Evolutionary conservation across 2,888 invertebrate genomes (phyloP), one percentile per base, ranked within the genome.

Genomic region (Lathronympha strigana): DNA sequence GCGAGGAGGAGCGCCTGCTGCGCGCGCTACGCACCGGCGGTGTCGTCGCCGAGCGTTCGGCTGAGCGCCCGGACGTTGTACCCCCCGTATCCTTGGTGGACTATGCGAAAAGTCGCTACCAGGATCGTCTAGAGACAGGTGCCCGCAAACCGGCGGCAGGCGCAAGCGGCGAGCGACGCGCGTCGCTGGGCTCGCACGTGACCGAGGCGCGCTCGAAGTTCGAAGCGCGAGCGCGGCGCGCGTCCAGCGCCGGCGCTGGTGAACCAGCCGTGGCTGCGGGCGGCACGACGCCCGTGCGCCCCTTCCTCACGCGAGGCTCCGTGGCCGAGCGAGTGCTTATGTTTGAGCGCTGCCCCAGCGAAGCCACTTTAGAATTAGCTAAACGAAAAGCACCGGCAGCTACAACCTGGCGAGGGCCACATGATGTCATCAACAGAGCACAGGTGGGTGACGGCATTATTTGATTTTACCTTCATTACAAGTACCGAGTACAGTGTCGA

Each of bases 241-340:
- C 91, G 8, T 88, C 90, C 4, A 93, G 79, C 86, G 93, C 80
- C 73, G 92, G 91, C 68, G 79, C 89, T 61, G 76, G 78, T 15
- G 90, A 88, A 67, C 71, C 88, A 53, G 84, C 87, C 25, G 53
- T 53, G 2, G 81, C 89, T 62, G 80, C 72, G 11, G 69, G 82
- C 23, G 90, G 86, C 40, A 79, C 83, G 25, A 79, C 86, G 57
- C 96, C 97, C 5, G 95, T 97, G 63, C 93, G 97, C 57, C 97
- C 97, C 15, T 97, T 97, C 86, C 92, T 97, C 61, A 97, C 97
- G 45, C 94, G 97, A 67, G 98, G 97, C 23, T 97, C 97, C 4
- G 98, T 98, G 2, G 97, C 97, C 23, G 98, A 98, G 81, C 93
- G 97, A 53, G 97, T 97, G 69, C 93, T 97, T 70, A 96, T 97